Conservation (phyloP, 2,888 invertebrate species). For the Meloe dianella region DNA sequence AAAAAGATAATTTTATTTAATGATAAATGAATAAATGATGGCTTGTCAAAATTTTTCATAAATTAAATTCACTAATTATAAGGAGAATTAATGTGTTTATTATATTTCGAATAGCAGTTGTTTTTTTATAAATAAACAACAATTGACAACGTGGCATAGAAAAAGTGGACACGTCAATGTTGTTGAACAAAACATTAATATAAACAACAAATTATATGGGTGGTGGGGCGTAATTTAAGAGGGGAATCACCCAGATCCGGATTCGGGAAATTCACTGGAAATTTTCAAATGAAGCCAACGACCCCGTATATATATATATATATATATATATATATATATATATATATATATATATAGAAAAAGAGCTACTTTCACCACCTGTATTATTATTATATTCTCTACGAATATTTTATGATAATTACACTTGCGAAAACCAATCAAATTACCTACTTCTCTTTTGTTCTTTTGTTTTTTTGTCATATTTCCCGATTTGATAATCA, state of each 20-base stretch:
- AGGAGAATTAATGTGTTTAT: neutral
- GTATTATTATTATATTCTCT: too few relatives aligned
- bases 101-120: too few relatives aligned
- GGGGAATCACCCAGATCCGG: conserved; percentile 9
- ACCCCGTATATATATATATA: too few relatives aligned
- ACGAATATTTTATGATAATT: conserved; percentile 28
- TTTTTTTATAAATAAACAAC: neutral
- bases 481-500: neutral
- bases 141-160: neutral
- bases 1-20: neutral
- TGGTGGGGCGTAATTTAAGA: neutral
- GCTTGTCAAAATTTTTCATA: neutral
- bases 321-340: too few relatives aligned
- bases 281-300: conserved; percentile 34
- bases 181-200: neutral
- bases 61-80: neutral
- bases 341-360: too few relatives aligned
- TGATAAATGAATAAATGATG: neutral
- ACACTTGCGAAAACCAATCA: conserved; percentile 36
- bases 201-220: neutral
- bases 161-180: conserved; percentile 1
- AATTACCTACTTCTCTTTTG: neutral
- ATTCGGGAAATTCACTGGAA: conserved; percentile 1
- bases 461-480: neutral
- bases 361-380: conserved; percentile 42